Conservation (phyloP, 2,888 invertebrate genomes). For the Dioctria rufipes region DNA sequence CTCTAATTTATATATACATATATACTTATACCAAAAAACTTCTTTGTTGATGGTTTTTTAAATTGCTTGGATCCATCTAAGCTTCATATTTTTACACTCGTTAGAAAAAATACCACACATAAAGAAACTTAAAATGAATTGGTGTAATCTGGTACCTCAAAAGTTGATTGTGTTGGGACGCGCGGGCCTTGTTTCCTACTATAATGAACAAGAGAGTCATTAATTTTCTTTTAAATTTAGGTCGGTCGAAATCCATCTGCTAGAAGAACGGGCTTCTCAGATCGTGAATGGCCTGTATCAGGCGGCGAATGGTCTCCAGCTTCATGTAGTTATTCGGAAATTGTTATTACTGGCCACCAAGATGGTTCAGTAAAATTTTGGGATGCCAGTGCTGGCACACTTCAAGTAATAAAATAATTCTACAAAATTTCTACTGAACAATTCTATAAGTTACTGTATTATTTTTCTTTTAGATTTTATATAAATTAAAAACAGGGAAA, state of each 20-base stretch:
- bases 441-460: background rate
- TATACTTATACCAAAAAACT: no score
- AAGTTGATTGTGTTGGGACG: no score
- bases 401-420: slow-evolving; percentile 75
- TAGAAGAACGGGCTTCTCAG: slow-evolving; percentile 89
- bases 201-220: background rate
- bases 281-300: slow-evolving; percentile 95
- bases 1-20: no score
- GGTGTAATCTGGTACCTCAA: no score
- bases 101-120: no score
- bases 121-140: no score
- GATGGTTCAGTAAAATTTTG: slow-evolving; percentile 99
- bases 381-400: slow-evolving; percentile 96
- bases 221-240: slow-evolving; percentile 59
- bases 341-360: slow-evolving; percentile 98
- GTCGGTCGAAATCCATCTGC: slow-evolving; percentile 81
- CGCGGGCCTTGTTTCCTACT: background rate
- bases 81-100: background rate
- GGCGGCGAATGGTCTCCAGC: slow-evolving; percentile 98
- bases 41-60: background rate
- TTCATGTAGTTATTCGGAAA: slow-evolving; percentile 97
- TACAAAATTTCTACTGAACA: slow-evolving; percentile 11
- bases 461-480: slow-evolving; percentile 77
- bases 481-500: slow-evolving; percentile 98
- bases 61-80: no score